Evolutionary conservation across 2,888 invertebrate genomes (phyloP).

Genomic region (Onchidella celtica): DNA sequence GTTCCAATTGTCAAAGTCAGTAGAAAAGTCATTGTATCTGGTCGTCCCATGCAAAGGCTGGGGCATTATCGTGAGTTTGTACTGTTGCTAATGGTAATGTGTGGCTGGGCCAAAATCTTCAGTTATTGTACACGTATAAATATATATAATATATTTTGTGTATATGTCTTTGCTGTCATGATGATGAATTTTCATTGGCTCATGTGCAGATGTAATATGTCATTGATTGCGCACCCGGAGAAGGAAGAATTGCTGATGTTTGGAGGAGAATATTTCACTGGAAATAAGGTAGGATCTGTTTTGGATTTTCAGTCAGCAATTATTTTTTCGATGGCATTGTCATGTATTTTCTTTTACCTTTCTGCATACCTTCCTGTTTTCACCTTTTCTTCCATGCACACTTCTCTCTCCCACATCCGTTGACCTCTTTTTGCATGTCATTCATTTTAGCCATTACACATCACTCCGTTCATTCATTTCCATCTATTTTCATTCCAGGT

Average conservation of each 20-base stretch:
- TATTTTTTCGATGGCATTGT: not conserved
- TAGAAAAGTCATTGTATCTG: no score
- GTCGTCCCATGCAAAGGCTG: no score
- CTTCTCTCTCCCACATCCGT: not conserved
- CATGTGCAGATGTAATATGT: slow-evolving; percentile 89
- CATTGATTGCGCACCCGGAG: slow-evolving; percentile 90
- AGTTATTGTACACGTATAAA: no score
- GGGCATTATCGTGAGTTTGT: no score
- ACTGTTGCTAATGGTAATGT: no score
- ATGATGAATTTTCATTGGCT: no score
- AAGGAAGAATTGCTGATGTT: slow-evolving; percentile 93
- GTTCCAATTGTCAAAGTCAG: no score
- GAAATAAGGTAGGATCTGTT: slow-evolving; percentile 86
- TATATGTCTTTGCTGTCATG: not conserved
- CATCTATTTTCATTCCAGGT: no score
- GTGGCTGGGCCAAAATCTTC: no score
- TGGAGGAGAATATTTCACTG: slow-evolving; percentile 95
- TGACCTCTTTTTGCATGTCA: not conserved
- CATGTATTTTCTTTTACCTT: not conserved
- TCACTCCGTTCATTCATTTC: not conserved
- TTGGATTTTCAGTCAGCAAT: not conserved
- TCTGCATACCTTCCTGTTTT: not conserved
- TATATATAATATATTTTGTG: no score
- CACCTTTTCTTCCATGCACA: not conserved
- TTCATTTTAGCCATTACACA: not conserved